Base-by-base conservation (phyloP, 2,888 invertebrate genomes). In the Morpho achilles region DNA sequence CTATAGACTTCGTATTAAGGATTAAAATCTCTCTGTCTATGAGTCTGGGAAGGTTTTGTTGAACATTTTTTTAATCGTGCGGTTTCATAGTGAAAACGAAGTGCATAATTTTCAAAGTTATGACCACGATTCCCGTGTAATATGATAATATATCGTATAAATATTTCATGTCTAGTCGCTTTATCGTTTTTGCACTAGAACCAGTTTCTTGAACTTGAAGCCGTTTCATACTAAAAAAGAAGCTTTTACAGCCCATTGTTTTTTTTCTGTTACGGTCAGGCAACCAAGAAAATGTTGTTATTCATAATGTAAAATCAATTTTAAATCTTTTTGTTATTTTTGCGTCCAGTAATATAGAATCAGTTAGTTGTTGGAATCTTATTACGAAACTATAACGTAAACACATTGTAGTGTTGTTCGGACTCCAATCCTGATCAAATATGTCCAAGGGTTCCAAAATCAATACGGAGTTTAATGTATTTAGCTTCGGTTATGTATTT, bases 111-210 rank as follows among this genome's bases (percentile, higher is more conserved):
- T 87, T 83, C 84, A 83, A 83, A 84, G 78, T 85, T 79, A 83
- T 83, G 80, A 82, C 84, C 87, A 87, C 85, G 84, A 82, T 81
- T 84, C 87, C 79, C 86, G 72, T 87, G 90, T 89, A 88, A 87
- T 89, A 90, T 90, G 88, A 88, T 90, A 90, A 90, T 89, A 83
- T 75, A 74, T 79, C 74, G 79, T 84, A 88, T 87, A 87, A 86
- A 87, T 88, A 85, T 87, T 88, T 85, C 80, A 87, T 87, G 82
- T 80, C 79, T 83, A 79, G 73, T 75, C 75, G 76, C 79, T 81
- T 84, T 79, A 80, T 84, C 80, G 80, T 88, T 87, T 89, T 88
- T 85, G 82, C 79, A 69, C 72, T 68, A 74, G 73, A 87, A 87
- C 87, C 80, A 74, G 87, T 87, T 84, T 75, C 71, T 72, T 72